Evolutionary conservation across 2,888 invertebrate species (phyloP), one percentile per base, ranked within the genome.

Genomic region (Criorhina ranunculi): DNA sequence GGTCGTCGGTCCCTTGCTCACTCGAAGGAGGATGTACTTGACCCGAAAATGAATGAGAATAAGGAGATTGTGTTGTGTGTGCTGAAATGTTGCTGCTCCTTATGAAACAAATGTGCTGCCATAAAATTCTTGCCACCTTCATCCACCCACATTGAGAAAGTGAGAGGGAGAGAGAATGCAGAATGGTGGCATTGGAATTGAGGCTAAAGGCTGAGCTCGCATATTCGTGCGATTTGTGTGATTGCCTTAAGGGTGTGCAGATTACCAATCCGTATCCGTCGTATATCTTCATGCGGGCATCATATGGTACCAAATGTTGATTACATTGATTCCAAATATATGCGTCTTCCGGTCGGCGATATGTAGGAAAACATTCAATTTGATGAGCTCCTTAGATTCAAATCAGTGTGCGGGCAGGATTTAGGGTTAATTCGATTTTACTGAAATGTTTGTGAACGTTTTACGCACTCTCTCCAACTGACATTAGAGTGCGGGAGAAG

Each of bases 31-130:
- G 29, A 5, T 42, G 72, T 82, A 82, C 85, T 85, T 85, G 85
- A 85, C 80, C 85, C 75, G 60, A 85, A 85, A 85, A 80, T 75
- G 75, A 80, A 85, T 80, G 80, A 67, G 60, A 57, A 72, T 66
- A 31, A 69, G 69, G 64, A 62, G 69, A 62, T 66, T 79, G 57
- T 75, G 37, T 31, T 77, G 37, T 57, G 44, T 59, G 62, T 40
- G 67, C 31, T 80, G 60, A 75, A 79, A 73, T 53, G 66, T 35
- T 75, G 37, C 72, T 67, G 24, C 17, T 31, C 24, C 69, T 79
- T 72, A 40, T 64, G 72, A 49, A 67, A 64, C 59, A 59, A 76
- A 66, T 76, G 76, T 49, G 42, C 15, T 77, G 42, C 60, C 60
- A 69, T 69, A 60, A 67, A 77, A 69, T 77, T 35, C 40, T 19